A percentile compares a stretch with the other conserved stretches of the same genome.
These are phyloP conservation scores for Eulimnadia texana DNA, from an alignment of 1,140 invertebrate genomes.

Conservation along the genomic window DNA sequence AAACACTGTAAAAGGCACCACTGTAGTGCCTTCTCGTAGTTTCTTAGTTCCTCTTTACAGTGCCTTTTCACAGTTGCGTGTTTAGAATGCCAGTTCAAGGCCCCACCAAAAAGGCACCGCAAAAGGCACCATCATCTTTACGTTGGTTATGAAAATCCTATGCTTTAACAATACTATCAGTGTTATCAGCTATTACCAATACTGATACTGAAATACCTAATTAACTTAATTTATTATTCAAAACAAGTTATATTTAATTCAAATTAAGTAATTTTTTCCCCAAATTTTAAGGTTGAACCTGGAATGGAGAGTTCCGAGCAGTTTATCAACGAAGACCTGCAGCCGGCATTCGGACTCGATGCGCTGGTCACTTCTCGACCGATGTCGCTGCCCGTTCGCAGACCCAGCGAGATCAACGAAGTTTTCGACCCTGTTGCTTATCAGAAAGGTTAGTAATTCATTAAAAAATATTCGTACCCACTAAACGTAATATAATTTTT, in stretches of 20 bases:
- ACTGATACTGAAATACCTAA: neutral
- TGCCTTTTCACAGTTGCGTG: too few species aligned
- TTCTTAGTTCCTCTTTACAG: too few species aligned
- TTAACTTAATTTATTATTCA: conserved; percentile 29
- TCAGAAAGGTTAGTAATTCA: conserved; percentile 67
- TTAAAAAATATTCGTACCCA: too few species aligned
- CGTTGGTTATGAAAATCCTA: too few species aligned
- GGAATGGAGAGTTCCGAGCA: conserved; percentile 71
- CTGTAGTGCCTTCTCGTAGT: too few species aligned
- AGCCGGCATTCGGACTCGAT: conserved; percentile 68
- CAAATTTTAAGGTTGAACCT: conserved; percentile 59
- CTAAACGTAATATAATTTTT: neutral
- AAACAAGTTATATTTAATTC: conserved; percentile 18
- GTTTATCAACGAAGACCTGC: conserved; percentile 65
- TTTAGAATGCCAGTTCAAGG: too few species aligned
- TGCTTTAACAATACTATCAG: neutral
- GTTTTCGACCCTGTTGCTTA: conserved; percentile 92
- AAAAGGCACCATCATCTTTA: too few species aligned
- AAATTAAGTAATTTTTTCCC: conserved; percentile 44
- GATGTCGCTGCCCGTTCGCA: conserved; percentile 67
- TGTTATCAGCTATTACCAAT: neutral
- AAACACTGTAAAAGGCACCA: neutral
- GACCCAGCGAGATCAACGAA: conserved; percentile 82
- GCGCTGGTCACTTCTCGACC: conserved; percentile 77
- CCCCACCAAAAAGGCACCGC: too few species aligned